Percentiles rank a stretch among this genome's conserved stretches.
Conservation (phyloP, 1,140 invertebrate species). For the Cecropterus lyciades region DNA sequence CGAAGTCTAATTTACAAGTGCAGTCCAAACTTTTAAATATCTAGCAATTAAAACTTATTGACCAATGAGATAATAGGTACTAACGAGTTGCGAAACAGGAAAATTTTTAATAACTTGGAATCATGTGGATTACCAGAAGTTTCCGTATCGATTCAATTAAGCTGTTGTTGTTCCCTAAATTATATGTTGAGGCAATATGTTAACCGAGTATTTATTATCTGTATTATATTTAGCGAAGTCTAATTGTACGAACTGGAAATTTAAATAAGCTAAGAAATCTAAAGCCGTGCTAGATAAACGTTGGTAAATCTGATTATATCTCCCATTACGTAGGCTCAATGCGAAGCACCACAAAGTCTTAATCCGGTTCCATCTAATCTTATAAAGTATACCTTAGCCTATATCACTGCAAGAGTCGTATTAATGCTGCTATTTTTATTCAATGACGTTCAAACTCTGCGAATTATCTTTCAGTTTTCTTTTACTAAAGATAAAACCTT, state of each 20-base stretch:
- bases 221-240: no score
- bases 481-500: no score
- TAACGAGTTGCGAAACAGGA: conserved; percentile 14
- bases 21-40: conserved; percentile 12
- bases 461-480: neutral
- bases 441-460: conserved; percentile 3
- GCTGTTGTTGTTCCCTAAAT: conserved; percentile 1
- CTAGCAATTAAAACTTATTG: conserved; percentile 18
- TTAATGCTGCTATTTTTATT: conserved; percentile 20
- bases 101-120: conserved; percentile 20
- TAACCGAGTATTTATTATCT: neutral
- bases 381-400: conserved; percentile 77
- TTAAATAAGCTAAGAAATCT: conserved; percentile 37
- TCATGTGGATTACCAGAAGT: conserved; percentile 13
- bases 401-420: conserved; percentile 45
- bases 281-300: conserved; percentile 45
- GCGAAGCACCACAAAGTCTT: conserved; percentile 78
- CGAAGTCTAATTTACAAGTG: neutral
- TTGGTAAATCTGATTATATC: conserved; percentile 71
- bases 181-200: neutral
- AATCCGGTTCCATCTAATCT: conserved; percentile 83
- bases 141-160: conserved; percentile 16
- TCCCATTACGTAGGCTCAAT: conserved; percentile 63
- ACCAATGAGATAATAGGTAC: conserved; percentile 8
- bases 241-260: neutral